These are phyloP conservation scores for Argyra leucocephala DNA, from an alignment of 2,888 invertebrate species.

Conservation along the genomic window DNA sequence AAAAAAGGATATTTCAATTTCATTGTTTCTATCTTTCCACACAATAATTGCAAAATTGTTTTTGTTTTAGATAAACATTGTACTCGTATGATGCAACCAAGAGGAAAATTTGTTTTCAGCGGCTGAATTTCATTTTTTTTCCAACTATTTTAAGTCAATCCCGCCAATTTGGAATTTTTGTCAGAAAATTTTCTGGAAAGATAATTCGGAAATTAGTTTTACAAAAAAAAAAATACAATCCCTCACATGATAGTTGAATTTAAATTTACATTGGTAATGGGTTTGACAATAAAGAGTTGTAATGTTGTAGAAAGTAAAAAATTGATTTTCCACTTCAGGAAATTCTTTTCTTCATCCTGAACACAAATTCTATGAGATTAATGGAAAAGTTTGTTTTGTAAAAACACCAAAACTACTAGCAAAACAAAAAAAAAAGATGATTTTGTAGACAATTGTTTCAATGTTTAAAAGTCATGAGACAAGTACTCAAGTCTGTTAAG, in stretches of 20 bases:
- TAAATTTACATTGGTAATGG: not conserved
- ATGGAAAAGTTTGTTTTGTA: not conserved
- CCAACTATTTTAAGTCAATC: not conserved
- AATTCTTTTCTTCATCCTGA: not conserved
- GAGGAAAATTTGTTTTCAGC: not conserved
- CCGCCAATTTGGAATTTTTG: not conserved
- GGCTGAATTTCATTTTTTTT: not conserved
- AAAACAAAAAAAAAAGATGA: not conserved
- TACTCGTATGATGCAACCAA: not conserved
- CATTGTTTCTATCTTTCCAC: no score
- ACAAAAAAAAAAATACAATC: not conserved
- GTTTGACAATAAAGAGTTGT: not conserved
- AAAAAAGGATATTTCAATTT: no score
- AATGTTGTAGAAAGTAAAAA: not conserved
- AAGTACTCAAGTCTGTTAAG: no score
- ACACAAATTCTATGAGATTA: not conserved
- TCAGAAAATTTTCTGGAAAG: not conserved
- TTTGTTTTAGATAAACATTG: no score
- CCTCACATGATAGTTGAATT: not conserved
- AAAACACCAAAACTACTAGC: not conserved
- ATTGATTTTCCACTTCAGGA: not conserved
- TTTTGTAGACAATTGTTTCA: not conserved
- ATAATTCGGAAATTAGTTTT: conserved; percentile 1
- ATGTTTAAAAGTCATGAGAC: not conserved
- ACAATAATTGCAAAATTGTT: no score